Evolutionary conservation across 2,888 invertebrate genomes (phyloP).

Genomic region (Lobophora halterata): DNA sequence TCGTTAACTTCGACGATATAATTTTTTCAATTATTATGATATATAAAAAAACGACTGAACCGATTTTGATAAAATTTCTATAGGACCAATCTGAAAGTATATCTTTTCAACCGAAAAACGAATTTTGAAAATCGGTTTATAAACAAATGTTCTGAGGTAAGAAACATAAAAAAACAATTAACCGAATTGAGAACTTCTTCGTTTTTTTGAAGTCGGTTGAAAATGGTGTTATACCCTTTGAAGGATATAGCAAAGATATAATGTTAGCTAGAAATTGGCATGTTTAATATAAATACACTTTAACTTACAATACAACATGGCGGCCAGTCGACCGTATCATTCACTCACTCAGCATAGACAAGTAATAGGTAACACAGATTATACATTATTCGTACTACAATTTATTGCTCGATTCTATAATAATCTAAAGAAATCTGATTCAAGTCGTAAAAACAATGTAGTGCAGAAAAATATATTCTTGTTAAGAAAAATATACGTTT

Average conservation of each 20-base stretch:
- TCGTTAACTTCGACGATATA: too few species aligned
- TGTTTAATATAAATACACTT: not conserved
- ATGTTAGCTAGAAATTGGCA: slow-evolving; percentile 10
- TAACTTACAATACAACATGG: slow-evolving; percentile 16
- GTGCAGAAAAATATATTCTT: slow-evolving; percentile 17
- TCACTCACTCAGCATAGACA: slow-evolving; percentile 23
- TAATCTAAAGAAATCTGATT: slow-evolving; percentile 10
- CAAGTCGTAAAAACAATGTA: slow-evolving; percentile 5
- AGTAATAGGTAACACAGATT: slow-evolving; percentile 24
- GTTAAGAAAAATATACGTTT: slow-evolving; percentile 18
- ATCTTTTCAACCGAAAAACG: too few species aligned
- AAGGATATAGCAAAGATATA: slow-evolving; percentile 6
- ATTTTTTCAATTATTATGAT: too few species aligned
- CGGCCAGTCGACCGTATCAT: slow-evolving; percentile 5
- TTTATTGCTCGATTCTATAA: slow-evolving; percentile 28
- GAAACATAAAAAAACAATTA: too few species aligned
- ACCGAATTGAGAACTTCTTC: too few species aligned
- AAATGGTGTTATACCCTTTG: slow-evolving; percentile 1
- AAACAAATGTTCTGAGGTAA: too few species aligned
- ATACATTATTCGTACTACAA: slow-evolving; percentile 20
- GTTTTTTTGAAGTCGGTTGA: too few species aligned
- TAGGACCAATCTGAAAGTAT: too few species aligned
- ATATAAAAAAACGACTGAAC: too few species aligned
- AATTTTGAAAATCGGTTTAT: too few species aligned
- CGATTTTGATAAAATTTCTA: too few species aligned